Evolutionary conservation across 2,888 invertebrate species (phyloP), one percentile per base, ranked within the genome.

Genomic region (Chrysina gloriosa): DNA sequence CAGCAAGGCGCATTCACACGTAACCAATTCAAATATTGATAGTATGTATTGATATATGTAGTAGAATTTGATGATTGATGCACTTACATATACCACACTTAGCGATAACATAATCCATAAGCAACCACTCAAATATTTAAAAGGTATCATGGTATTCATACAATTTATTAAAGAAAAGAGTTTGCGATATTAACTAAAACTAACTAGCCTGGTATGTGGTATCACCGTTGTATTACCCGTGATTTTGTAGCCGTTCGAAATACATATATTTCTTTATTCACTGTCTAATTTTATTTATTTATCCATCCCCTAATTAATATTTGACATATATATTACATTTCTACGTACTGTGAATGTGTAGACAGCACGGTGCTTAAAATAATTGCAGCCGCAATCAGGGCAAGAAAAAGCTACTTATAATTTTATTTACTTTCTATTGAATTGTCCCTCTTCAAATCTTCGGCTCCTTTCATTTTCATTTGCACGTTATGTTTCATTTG

Each of bases 401-500:
- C 36, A 23, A 58, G 42, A 14, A 4, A 39, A 25, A 39, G 58
- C 58, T 58, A 39, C 27, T 58, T 25, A 56, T 36, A 14, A 56
- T 34, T 36, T 58, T 23, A 45, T 45, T 45, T 45, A 21, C 42
- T 56, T 27, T 23, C 25, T 39, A 39, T 23, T 23, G 9, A 36
- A 21, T 56, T 56, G 5, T 23, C 61, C 63, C 34, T 25, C 39
- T 64, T 36, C 52, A 64, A 58, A 36, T n/a, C 47, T 42, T 50
- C n/a, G 31, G 54, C 27, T 39, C 56, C 34, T 45, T 65, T 65
- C 56, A 48, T 67, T 42, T 29, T 63, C 67, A 67, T 67, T 64
- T 67, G 65, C 65, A 65, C 65, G 65, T 65, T 54, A 56, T 65
- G 25, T 65, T 65, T 65, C 65, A 65, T 65, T 65, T 65, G 65